Evolutionary conservation across 2,113 vertebrate species (phyloP), one percentile per base, ranked within the genome.

Genomic region (Melierax canorus): DNA sequence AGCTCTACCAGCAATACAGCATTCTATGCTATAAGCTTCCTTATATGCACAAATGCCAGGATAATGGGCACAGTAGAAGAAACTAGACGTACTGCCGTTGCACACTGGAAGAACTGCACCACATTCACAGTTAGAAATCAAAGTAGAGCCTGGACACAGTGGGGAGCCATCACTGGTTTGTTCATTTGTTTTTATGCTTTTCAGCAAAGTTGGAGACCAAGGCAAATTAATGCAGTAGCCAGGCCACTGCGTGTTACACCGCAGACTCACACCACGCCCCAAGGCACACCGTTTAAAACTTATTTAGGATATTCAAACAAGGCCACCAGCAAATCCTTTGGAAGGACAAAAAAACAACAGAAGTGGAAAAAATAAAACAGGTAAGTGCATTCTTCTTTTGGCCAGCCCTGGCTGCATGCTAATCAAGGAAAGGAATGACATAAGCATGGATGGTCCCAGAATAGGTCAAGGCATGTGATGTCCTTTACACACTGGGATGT

Each of bases 161-260:
- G 39, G 16, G 46, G 23, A 90, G 10, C 43, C 53, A 53, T 12
- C 30, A 21, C 27, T 11, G 11, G 7, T 53, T 17, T 18, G 39
- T 50, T 29, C 46, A 16, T 19, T 38, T 63, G 15, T 21, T 50
- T 59, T 86, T 24, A 43, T 0, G 0, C 10, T 89, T 80, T 55
- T n/a, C 60, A 86, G 32, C 38, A 30, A 69, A 45, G 50, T 1
- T 24, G 36, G 30, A 79, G 30, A 60, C 3, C 14, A 53, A 45
- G 17, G 58, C 29, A 92, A 69, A 58, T 18, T 50, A 77, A 30
- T 0, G 24, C 46, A 67, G 68, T 11, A 63, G 72, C 50, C 59
- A 84, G 71, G 55, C 17, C 41, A 64, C 36, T 20, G 23, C 1
- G 1, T 0, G 0, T 50, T 51, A 50, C 15, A 36, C 20, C 1